phyloP scores from a whole-genome alignment of 1,140 invertebrate species.

The Goniozus legneri region DNA sequence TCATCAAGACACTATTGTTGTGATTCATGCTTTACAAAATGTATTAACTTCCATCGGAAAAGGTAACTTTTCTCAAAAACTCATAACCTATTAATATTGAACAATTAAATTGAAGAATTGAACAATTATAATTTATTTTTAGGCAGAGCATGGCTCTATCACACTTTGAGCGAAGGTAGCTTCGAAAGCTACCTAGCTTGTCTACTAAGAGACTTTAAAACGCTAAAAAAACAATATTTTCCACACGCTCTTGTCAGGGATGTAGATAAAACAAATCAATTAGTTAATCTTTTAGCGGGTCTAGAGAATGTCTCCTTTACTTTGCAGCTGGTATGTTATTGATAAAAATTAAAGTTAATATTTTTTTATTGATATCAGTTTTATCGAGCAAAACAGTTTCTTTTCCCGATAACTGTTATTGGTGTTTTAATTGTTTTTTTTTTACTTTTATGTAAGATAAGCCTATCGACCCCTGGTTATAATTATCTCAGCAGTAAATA shows the following conservation, averaged over 20 bases:
- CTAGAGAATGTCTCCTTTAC: conserved; percentile 54
- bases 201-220: conserved; percentile 42
- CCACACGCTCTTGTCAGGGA: conserved; percentile 51
- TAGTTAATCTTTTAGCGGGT: conserved; percentile 54
- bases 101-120: conserved; percentile 5
- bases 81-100: background rate
- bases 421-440: conserved; percentile 1
- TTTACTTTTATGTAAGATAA: conserved; percentile 15
- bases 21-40: conserved; percentile 50
- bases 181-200: conserved; percentile 55
- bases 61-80: conserved; percentile 32
- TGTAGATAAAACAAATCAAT: conserved; percentile 48
- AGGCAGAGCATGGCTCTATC: conserved; percentile 55
- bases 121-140: conserved; percentile 12
- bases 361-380: conserved; percentile 4
- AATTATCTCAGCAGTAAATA: conserved; percentile 49
- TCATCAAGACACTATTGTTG: conserved; percentile 53
- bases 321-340: conserved; percentile 45
- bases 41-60: conserved; percentile 53
- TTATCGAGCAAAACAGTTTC: background rate
- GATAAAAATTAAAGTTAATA: conserved; percentile 1
- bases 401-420: background rate
- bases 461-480: conserved; percentile 47
- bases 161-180: conserved; percentile 52
- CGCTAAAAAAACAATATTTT: conserved; percentile 50